phyloP scores from a whole-genome alignment of 2,888 invertebrate genomes.

The Napeogenes inachia region DNA sequence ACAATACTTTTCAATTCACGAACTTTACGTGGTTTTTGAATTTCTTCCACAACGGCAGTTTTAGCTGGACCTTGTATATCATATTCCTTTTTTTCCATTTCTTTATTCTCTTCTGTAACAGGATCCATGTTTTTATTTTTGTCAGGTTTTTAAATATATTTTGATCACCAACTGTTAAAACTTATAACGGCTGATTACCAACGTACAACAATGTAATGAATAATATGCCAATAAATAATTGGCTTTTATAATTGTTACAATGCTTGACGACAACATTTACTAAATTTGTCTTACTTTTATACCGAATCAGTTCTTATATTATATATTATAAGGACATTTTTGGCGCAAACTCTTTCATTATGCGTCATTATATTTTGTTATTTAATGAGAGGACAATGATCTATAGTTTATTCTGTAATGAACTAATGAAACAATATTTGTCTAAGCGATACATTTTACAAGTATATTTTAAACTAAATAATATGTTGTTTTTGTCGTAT shows the following conservation, averaged over 20 bases:
- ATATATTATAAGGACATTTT: neutral
- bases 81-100: neutral
- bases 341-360: neutral
- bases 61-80: neutral
- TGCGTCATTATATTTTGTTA: neutral
- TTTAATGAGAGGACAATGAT: neutral
- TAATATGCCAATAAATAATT: too few relatives aligned
- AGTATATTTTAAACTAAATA: too few relatives aligned
- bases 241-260: too few relatives aligned
- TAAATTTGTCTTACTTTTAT: neutral
- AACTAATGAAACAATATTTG: too few relatives aligned
- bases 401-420: neutral
- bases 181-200: too few relatives aligned
- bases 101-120: conserved; percentile 1
- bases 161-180: too few relatives aligned
- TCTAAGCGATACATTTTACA: too few relatives aligned
- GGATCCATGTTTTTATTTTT: conserved; percentile 7
- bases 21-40: conserved; percentile 9
- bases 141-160: too few relatives aligned
- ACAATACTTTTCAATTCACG: neutral
- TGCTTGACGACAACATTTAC: too few relatives aligned
- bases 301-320: neutral
- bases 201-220: too few relatives aligned
- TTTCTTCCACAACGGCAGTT: conserved; percentile 14
- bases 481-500: too few relatives aligned